Base-by-base conservation (phyloP, 2,113 vertebrate species). In the Notiomystis cincta region DNA sequence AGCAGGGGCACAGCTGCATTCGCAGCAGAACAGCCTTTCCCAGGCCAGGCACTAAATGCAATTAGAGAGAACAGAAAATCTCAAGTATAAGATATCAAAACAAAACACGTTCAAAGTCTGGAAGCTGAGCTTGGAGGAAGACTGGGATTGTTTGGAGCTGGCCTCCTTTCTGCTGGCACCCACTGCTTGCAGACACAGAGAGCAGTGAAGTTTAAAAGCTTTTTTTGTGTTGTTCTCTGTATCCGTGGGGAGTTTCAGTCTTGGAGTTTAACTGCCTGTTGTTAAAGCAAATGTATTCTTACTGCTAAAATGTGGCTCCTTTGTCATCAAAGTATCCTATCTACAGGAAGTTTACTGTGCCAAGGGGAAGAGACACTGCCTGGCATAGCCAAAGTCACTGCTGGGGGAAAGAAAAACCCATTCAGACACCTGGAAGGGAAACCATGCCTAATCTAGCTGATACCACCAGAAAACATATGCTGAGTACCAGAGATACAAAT, bases 111-210 rank as follows among this genome's bases (percentile, higher is more conserved):
- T 21, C 44, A 37, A 33, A 66, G 1, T 4, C 84, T 91, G 92
- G 75, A 70, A 94, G 82, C 23, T 0, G 4, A 87, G 64, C 3
- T 0, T 16, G 58, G 87, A 80, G 90, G 80, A 93, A 83, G 67
- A 89, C 79, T 73, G 67, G 45, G 67, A n/a, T 9, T 78, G 56
- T 47, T 77, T 7, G 82, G 90, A 92, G 54, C 44, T 88, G 89
- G 67, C 86, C 71, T 81, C 33, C 72, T 64, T 95, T 95, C 85
- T 87, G 51, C 47, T 95, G 95, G 94, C 89, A 92, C 69, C 75
- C 86, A 33, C 35, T 2, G 7, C 79, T 54, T 4, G 1, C 75
- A 79, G 92, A 58, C 64, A 16, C 4, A 0, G 48, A 24, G n/a
- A 77, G 60, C 10, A 9, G 13, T 3, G 51, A 35, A 58, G 44